These are phyloP conservation scores for Toxotes lorentzi DNA, from an alignment of 2,797 vertebrate genomes.

Conservation along the genomic window DNA sequence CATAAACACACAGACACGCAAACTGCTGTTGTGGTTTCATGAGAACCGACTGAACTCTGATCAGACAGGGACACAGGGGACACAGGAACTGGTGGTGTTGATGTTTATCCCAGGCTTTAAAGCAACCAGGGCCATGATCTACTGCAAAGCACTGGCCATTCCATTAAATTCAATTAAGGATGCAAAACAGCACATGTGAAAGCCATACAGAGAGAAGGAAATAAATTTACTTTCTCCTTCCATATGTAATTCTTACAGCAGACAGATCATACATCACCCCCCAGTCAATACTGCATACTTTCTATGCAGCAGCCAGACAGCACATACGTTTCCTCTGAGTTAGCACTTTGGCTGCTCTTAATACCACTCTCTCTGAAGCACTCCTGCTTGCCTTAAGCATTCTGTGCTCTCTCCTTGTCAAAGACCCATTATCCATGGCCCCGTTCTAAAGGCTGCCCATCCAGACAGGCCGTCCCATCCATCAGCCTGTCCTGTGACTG, in stretches of 20 bases:
- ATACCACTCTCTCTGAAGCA: constrained; percentile 12
- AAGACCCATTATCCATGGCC: constrained; percentile 42
- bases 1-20: constrained; percentile 16
- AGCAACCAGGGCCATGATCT: background rate
- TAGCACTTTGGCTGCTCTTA: constrained; percentile 51
- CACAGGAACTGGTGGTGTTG: background rate
- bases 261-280: constrained; percentile 50
- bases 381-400: constrained; percentile 36
- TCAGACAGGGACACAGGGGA: constrained; percentile 14
- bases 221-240: constrained; percentile 50
- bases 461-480: constrained; percentile 37
- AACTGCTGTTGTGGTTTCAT: constrained; percentile 34
- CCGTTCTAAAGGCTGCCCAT: constrained; percentile 27
- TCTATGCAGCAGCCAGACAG: constrained; percentile 27
- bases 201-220: constrained; percentile 40
- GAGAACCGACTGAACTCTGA: constrained; percentile 67
- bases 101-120: constrained; percentile 37
- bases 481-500: constrained; percentile 34
- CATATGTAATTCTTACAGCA: background rate
- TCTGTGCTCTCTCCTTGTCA: constrained; percentile 35
- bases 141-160: constrained; percentile 12
- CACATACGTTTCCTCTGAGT: constrained; percentile 49
- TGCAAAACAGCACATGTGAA: constrained; percentile 24
- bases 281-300: constrained; percentile 42
- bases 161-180: constrained; percentile 29